phyloP scores from a whole-genome alignment of 2,888 invertebrate genomes.

The Carpatolechia fugitivella region DNA sequence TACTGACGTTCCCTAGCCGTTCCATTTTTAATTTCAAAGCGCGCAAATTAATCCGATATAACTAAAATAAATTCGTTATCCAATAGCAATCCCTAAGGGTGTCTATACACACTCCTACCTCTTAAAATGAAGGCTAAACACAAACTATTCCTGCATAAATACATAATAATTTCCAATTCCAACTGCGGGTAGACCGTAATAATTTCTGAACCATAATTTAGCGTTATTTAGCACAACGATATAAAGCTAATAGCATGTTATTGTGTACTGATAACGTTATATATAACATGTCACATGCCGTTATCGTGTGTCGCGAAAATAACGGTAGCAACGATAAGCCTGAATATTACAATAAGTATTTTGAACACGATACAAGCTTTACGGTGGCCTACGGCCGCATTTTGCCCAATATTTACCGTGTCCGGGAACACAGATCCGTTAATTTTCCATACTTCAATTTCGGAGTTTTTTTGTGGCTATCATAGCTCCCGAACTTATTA shows the following conservation, averaged over 20 bases:
- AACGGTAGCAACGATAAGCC: constrained; percentile 6
- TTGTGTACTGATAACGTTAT: constrained; percentile 7
- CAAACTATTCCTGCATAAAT: constrained; percentile 1
- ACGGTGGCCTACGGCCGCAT: too few relatives aligned
- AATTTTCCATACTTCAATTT: too few relatives aligned
- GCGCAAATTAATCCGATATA: too few relatives aligned
- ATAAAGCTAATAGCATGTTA: constrained; percentile 4
- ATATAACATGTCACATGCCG: constrained; percentile 6
- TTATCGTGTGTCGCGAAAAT: not conserved
- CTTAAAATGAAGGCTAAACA: not conserved
- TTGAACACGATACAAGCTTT: too few relatives aligned
- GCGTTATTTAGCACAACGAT: not conserved
- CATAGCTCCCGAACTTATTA: too few relatives aligned
- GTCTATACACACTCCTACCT: not conserved
- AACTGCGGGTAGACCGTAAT: not conserved
- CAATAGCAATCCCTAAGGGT: not conserved
- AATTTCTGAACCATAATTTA: constrained; percentile 4
- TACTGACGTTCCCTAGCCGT: too few relatives aligned
- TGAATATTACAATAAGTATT: too few relatives aligned
- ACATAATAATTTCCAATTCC: constrained; percentile 7
- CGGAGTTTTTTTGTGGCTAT: too few relatives aligned
- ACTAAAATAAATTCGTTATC: not conserved
- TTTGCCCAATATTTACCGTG: too few relatives aligned
- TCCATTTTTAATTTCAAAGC: too few relatives aligned
- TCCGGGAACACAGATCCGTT: too few relatives aligned